phyloP scores from a whole-genome alignment of 2,113 vertebrate species.

The Xenotilapia leptura region DNA sequence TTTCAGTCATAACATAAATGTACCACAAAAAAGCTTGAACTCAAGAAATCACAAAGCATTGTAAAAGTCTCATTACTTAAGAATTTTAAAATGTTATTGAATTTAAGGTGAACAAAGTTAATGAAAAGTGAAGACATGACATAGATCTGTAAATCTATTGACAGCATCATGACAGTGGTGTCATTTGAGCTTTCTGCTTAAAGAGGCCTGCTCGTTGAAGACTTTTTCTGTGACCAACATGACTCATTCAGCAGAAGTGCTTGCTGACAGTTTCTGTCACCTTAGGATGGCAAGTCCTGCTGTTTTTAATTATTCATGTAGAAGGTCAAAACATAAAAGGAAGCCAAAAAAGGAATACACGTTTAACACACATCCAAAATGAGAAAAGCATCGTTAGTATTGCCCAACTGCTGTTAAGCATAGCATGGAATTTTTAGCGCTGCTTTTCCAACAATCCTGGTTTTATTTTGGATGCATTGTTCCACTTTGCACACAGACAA shows the following conservation, averaged over 20 bases:
- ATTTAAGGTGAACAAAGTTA: background rate
- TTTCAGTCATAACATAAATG: background rate
- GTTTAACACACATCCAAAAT: background rate
- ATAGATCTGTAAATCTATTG: background rate
- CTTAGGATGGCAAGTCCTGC: background rate
- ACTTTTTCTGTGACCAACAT: background rate
- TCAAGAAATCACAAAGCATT: background rate
- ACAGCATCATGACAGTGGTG: background rate
- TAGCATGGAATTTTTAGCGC: background rate
- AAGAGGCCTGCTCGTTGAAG: background rate
- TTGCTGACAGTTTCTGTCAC: background rate
- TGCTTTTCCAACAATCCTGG: background rate
- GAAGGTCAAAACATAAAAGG: background rate
- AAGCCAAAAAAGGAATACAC: background rate
- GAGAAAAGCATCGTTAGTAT: background rate
- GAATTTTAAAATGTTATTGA: background rate
- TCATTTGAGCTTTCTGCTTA: background rate
- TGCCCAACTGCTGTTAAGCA: background rate
- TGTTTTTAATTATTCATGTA: background rate
- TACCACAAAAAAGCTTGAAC: background rate
- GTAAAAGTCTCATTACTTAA: background rate
- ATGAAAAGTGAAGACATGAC: background rate
- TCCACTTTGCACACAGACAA: background rate
- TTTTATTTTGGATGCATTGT: background rate
- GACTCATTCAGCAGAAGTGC: background rate